These are phyloP conservation scores for Melinopterus prodromus DNA, from an alignment of 2,888 invertebrate genomes.

Conservation along the genomic window DNA sequence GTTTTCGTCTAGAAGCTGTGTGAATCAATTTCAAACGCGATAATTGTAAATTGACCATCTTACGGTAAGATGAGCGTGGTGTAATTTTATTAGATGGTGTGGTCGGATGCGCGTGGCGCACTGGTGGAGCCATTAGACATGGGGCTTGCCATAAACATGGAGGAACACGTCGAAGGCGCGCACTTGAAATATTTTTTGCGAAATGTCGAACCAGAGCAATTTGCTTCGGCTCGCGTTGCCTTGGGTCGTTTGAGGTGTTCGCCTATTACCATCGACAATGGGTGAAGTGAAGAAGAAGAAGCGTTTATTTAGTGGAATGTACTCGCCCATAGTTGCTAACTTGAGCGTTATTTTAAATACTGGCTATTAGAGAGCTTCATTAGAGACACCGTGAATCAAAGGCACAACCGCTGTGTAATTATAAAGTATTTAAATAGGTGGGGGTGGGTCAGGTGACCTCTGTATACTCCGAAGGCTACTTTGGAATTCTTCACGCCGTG, in stretches of 20 bases:
- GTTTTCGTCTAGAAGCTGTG: constrained; percentile 4
- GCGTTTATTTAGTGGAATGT: background rate
- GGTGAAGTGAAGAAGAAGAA: background rate
- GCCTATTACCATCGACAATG: background rate
- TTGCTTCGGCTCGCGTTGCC: background rate
- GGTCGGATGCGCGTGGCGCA: background rate
- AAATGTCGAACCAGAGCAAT: background rate
- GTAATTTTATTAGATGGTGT: background rate
- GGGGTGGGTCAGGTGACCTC: constrained; percentile 53
- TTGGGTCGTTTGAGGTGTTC: background rate
- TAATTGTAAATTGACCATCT: background rate
- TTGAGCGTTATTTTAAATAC: background rate
- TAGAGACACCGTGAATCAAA: constrained; percentile 53
- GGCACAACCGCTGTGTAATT: constrained; percentile 60
- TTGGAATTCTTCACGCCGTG: constrained; percentile 58
- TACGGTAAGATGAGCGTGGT: background rate
- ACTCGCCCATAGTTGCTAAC: background rate
- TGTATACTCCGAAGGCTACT: background rate
- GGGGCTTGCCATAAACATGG: background rate
- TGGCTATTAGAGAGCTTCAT: background rate
- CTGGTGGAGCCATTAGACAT: background rate
- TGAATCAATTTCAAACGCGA: background rate
- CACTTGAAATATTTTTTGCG: background rate
- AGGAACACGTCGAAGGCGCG: background rate
- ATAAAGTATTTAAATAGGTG: constrained; percentile 61